Base-by-base conservation (phyloP, 1,140 invertebrate genomes). In the Antheraea pernyi region DNA sequence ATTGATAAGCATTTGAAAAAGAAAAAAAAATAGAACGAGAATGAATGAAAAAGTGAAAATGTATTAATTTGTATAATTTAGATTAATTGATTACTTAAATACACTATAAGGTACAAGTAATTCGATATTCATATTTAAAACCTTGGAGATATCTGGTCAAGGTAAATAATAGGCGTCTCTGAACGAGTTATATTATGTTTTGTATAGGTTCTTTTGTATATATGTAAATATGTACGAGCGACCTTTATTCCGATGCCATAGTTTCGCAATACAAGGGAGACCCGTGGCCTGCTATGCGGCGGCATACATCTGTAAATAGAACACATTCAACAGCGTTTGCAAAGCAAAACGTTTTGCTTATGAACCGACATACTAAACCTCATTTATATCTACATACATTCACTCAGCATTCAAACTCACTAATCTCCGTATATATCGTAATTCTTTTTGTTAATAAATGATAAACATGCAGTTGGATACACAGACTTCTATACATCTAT, bases 401-500 rank as follows among this genome's bases (percentile, higher is more conserved):
- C 70, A 74, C 63, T 71, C 75, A 73, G 69, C 75, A 59, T 53
- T 66, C 67, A 73, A 73, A 72, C 63, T 69, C 66, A 3, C 18
- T 67, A 16, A 53, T 53, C 46, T 53, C 16, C 46, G 46, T 53
- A 53, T 53, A n/a, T 53, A 11, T 6, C 13, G 46, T 53, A 53
- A 53, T 16, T 10, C 46, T 53, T n/a, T 30, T 30, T 2, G 22
- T 30, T 30, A 30, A 30, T 30, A 30, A 30, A 30, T 30, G 22
- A n/a, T n/a, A n/a, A 30, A 30, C 22, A 30, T 30, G 22, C 22
- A 30, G 22, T 30, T 30, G 1, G 22, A 30, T 30, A 30, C 22
- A 30, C 4, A 30, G 1, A 30, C 22, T 30, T 2, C 22, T 30
- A 30, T 30, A 30, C 4, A 30, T 30, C 4, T 4, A 30, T 1